Percentiles rank a stretch among this genome's conserved stretches.
These are phyloP conservation scores for Dreissena polymorpha DNA, from an alignment of 1,140 invertebrate species.

Conservation along the genomic window DNA sequence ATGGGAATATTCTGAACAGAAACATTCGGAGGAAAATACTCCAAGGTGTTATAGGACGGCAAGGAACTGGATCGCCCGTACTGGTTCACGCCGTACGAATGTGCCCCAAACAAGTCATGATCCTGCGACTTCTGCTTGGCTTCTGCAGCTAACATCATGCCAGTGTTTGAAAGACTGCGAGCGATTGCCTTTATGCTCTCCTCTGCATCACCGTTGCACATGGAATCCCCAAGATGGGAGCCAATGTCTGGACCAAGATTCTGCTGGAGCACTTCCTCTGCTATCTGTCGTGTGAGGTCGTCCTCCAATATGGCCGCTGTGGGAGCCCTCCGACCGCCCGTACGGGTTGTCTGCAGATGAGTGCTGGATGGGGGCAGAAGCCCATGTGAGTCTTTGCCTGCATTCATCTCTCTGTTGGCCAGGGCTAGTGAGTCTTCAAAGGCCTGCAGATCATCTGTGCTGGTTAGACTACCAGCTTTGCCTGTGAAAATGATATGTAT, in stretches of 20 bases:
- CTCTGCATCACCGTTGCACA: conserved; percentile 53
- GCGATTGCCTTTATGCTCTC: conserved; percentile 57
- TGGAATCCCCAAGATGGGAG: conserved; percentile 5
- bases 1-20: conserved; percentile 24
- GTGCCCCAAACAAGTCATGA: background rate
- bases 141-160: conserved; percentile 26
- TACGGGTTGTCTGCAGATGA: background rate
- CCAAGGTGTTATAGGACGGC: conserved; percentile 20
- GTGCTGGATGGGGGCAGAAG: background rate
- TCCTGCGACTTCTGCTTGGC: conserved; percentile 14
- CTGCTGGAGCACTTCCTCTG: conserved; percentile 64
- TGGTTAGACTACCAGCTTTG: conserved; percentile 67
- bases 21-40: conserved; percentile 46
- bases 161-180: conserved; percentile 47
- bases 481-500: conserved; percentile 54
- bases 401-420: conserved; percentile 63
- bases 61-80: conserved; percentile 8
- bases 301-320: conserved; percentile 41
- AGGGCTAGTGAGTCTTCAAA: conserved; percentile 67
- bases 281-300: conserved; percentile 44
- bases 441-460: conserved; percentile 65
- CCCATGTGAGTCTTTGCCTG: conserved; percentile 57
- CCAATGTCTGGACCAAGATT: conserved; percentile 42
- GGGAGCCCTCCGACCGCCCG: background rate
- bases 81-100: conserved; percentile 2